These are phyloP conservation scores for Resseliella maxima DNA, from an alignment of 2,888 invertebrate species.

Conservation along the genomic window DNA sequence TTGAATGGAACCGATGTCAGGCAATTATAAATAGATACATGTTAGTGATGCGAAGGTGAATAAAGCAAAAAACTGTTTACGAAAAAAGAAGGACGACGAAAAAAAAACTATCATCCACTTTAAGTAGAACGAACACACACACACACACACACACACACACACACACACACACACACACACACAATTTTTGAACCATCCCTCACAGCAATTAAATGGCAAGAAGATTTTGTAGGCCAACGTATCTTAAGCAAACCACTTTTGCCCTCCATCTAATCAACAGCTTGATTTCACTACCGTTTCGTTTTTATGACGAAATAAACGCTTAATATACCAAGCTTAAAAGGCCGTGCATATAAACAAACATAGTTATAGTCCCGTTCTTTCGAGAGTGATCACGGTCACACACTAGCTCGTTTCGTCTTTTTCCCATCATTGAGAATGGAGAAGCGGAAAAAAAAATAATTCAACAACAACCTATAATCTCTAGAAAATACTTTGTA, in stretches of 20 bases:
- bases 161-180: neutral
- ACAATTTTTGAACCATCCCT: neutral
- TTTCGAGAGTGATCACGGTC: no score
- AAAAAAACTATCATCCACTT: neutral
- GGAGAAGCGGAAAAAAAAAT: no score
- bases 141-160: neutral
- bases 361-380: neutral
- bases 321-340: neutral
- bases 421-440: neutral
- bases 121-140: neutral
- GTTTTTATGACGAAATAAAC: slow-evolving; percentile 14
- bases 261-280: neutral
- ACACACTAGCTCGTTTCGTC: no score
- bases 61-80: neutral
- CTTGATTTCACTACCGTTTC: neutral
- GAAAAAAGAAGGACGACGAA: neutral
- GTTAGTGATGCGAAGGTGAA: neutral
- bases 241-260: neutral
- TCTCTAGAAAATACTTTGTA: slow-evolving; percentile 17
- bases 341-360: neutral
- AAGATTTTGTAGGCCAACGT: neutral
- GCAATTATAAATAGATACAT: slow-evolving; percentile 2
- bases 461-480: no score
- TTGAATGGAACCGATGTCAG: slow-evolving; percentile 6
- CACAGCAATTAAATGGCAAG: neutral